Evolutionary conservation across 1,140 invertebrate species (phyloP), one percentile per base, ranked within the genome.

Genomic region (Bombus huntii): DNA sequence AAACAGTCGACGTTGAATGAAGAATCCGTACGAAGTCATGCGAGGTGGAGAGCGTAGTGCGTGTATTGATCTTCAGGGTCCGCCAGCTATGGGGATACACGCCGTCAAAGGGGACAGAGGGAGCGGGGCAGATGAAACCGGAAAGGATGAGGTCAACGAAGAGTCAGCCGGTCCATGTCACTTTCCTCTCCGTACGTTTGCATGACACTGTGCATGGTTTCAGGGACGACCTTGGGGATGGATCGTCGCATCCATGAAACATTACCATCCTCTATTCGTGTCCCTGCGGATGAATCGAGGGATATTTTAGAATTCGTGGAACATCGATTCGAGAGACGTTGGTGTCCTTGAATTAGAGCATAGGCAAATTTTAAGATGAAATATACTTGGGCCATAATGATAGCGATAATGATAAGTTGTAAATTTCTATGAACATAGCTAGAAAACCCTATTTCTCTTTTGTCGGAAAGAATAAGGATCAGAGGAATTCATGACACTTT

Each of bases 51-150:
- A 78, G 57, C 72, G 34, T 80, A 70, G 87, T 87, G 87, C 88
- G 90, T 91, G 86, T 92, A 92, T 92, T 92, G 91, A 92, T 92
- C 91, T 88, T 88, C 79, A 75, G 37, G 81, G 28, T 68, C 34
- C 28, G 73, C 31, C 18, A 37, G 57, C 10, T 66, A 47, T 4
- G n/a, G n/a, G 75, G 77, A 62, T n/a, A 71, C 65, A 66, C 65
- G 72, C 73, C 42, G 85, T 75, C 44, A 74, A 86, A 85, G 66
- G 85, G 68, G 73, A 47, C 77, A 79, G 31, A 53, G 65, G 65
- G 15, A 18, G 4, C 39, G 59, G 42, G 31, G 47, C 18, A 53
- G 47, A 68, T 22, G 89, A 87, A 79, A 68, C 66, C 70, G n/a
- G 73, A 87, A 53, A 80, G 83, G 78, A 80, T 68, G 66, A 84